A percentile compares a stretch with the other conserved stretches of the same genome.
These are phyloP conservation scores for Magallana ariakensis DNA, from an alignment of 1,140 invertebrate species.

Conservation along the genomic window DNA sequence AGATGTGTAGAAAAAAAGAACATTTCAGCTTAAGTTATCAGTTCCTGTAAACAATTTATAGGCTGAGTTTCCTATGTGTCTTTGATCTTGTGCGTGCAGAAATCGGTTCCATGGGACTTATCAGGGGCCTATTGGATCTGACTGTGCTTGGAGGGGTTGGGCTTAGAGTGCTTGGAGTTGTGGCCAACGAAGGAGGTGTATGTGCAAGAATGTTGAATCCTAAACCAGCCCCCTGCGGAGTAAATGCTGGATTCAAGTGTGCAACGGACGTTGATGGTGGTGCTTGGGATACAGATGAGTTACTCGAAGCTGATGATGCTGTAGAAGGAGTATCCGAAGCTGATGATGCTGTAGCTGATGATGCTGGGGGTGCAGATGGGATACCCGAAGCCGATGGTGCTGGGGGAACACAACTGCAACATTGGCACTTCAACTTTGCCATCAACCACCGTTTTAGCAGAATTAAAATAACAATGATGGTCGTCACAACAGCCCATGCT, in stretches of 20 bases:
- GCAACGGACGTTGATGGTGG: too few relatives aligned
- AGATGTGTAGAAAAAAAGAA: too few relatives aligned
- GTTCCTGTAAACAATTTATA: too few relatives aligned
- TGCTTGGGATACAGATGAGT: too few relatives aligned
- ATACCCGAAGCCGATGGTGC: background rate
- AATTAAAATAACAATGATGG: background rate
- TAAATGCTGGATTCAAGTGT: too few relatives aligned
- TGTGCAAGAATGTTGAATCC: background rate
- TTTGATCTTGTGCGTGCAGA: background rate
- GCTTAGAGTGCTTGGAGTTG: constrained; percentile 5
- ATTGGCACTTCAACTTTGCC: constrained; percentile 14
- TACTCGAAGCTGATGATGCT: too few relatives aligned
- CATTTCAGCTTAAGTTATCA: too few relatives aligned
- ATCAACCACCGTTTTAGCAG: background rate
- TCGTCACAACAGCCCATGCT: background rate
- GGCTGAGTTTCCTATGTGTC: background rate
- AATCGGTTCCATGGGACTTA: background rate
- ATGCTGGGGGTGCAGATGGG: too few relatives aligned
- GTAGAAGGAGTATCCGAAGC: too few relatives aligned
- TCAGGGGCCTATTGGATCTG: background rate
- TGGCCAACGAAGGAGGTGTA: constrained; percentile 8
- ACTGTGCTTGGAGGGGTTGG: constrained; percentile 3
- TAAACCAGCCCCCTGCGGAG: too few relatives aligned
- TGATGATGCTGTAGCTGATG: too few relatives aligned
- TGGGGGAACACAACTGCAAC: constrained; percentile 5